A percentile compares a stretch with the other conserved stretches of the same genome.
These are phyloP conservation scores for Pristionchus arcanus DNA, from an alignment of 2,888 invertebrate species.

Conservation along the genomic window DNA sequence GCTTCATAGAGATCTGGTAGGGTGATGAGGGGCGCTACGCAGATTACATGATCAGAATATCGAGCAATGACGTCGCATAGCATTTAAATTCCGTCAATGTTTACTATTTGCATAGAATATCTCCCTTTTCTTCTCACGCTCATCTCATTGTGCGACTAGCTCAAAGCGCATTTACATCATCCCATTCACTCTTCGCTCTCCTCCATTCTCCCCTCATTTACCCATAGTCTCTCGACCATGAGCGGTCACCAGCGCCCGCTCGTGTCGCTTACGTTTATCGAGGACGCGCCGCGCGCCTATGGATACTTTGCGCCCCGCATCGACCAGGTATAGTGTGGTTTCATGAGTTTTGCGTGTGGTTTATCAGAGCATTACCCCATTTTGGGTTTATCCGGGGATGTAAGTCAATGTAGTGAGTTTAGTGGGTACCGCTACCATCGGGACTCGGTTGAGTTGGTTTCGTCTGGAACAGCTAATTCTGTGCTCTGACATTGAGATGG, in stretches of 20 bases:
- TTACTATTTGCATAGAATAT: not conserved
- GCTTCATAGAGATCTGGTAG: no score
- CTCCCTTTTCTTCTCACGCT: not conserved
- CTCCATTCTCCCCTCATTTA: not conserved
- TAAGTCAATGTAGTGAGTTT: no score
- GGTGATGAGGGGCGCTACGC: no score
- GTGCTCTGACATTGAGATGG: no score
- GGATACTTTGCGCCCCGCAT: slow-evolving; percentile 28
- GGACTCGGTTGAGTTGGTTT: no score
- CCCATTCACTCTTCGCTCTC: not conserved
- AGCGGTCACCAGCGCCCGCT: slow-evolving; percentile 13
- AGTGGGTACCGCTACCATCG: no score
- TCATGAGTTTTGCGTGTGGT: no score
- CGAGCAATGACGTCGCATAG: not conserved
- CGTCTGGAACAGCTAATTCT: no score
- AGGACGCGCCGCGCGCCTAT: not conserved
- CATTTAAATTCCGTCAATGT: no score
- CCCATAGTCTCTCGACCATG: not conserved
- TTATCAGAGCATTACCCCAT: no score
- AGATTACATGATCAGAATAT: not conserved
- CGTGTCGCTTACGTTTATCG: slow-evolving; percentile 15
- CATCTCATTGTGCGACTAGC: not conserved
- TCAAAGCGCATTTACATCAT: not conserved
- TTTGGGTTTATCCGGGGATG: no score
- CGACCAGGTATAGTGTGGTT: not conserved